Evolutionary conservation across 2,113 vertebrate species (phyloP).

Genomic region (Mormyrus lacerda): DNA sequence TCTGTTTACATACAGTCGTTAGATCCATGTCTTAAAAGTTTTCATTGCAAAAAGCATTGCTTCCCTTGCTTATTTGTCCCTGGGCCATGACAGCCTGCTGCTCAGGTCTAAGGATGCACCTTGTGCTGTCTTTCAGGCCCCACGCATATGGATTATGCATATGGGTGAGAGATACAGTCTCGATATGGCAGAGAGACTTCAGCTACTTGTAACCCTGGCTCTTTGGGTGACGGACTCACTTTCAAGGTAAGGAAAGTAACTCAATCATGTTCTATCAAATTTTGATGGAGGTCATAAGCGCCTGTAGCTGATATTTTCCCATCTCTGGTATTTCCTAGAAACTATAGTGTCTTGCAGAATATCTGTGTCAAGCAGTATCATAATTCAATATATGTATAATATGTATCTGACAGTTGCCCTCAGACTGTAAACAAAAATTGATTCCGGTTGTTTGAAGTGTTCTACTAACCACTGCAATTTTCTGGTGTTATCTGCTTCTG

Average conservation of each 20-base stretch:
- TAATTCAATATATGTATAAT: neutral
- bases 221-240: neutral
- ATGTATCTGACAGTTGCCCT: neutral
- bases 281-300: neutral
- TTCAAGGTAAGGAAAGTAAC: neutral
- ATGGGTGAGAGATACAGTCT: neutral
- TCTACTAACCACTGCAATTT: neutral
- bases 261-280: neutral
- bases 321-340: neutral
- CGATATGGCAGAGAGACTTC: neutral
- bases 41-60: neutral
- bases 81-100: neutral
- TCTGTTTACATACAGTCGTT: neutral
- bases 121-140: neutral
- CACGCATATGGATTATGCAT: neutral
- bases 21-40: neutral
- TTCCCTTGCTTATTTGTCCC: neutral
- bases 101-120: neutral
- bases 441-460: neutral
- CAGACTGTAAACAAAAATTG: neutral
- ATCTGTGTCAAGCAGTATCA: neutral
- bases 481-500: neutral
- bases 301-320: neutral
- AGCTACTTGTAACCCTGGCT: neutral
- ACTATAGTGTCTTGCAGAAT: neutral